Base-by-base conservation (phyloP, 1,140 invertebrate genomes). In the Cydia fagiglandana region DNA sequence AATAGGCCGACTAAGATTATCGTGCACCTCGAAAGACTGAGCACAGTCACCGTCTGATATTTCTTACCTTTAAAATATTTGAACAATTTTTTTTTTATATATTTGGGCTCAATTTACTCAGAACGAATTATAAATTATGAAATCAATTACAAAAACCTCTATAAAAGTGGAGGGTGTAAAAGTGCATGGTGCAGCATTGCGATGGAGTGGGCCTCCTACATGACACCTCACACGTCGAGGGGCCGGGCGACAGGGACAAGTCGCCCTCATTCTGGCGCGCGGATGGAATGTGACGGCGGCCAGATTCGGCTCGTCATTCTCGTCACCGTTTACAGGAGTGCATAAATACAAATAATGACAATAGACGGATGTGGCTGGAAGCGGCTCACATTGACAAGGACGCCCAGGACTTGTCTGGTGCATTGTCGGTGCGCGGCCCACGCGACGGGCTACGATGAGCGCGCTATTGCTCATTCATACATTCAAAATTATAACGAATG, bases 401-500 rank as follows among this genome's bases (percentile, higher is more conserved):
- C 91, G 91, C 88, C 88, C 86, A 90, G 90, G 89, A 92, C 88
- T 90, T 89, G 89, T 90, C 88, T 85, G 84, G 83, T 77, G 83
- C 83, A 89, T 91, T 91, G 89, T 90, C 86, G 88, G 84, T 87
- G 85, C 87, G 87, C 91, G 30, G 81, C 91, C 91, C 89, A 91
- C 91, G 91, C 91, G 85, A 61, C 56, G 17, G 12, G 78, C 81
- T 80, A 76, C 86, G 78, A 84, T 85, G 81, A 80, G 85, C 84
- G 81, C 84, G 81, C 86, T 85, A 91, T 88, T 92, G 89, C 89
- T 91, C 90, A 93, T 93, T 93, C 91, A 93, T 93, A 91, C 90
- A 93, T 93, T 91, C 90, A 93, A 91, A 91, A 91, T 91, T 87
- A 93, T 91, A 91, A 91, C 91, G 89, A 91, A 91, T 85, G 81